These are phyloP conservation scores for Teleogryllus occipitalis DNA, from an alignment of 1,140 invertebrate species.

Conservation along the genomic window DNA sequence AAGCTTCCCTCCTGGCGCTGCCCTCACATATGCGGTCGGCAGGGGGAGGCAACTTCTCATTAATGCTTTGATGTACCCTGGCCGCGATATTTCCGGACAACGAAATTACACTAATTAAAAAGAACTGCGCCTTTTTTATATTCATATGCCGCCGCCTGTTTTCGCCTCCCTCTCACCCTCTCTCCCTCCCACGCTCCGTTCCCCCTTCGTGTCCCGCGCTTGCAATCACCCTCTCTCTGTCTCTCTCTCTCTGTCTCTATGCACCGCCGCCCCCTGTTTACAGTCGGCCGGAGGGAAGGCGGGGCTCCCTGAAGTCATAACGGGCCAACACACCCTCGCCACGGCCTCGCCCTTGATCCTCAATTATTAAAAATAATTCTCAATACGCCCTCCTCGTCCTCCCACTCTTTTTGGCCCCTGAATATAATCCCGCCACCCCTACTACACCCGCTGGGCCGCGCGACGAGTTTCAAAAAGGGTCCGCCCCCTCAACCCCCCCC, in stretches of 20 bases:
- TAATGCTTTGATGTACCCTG: not conserved
- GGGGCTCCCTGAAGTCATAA: not conserved
- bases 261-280: not conserved
- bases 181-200: too few relatives aligned
- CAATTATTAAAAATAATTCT: slow-evolving; percentile 6
- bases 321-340: not conserved
- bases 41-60: not conserved
- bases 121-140: not conserved
- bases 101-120: not conserved
- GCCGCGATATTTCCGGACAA: not conserved
- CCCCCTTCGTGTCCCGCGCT: too few relatives aligned
- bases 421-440: too few relatives aligned
- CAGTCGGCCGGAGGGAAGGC: not conserved
- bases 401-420: too few relatives aligned
- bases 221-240: too few relatives aligned
- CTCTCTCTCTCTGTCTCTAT: not conserved
- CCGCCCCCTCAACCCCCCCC: too few relatives aligned
- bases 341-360: not conserved
- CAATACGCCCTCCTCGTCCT: not conserved
- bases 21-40: not conserved
- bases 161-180: not conserved
- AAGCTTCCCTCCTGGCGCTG: not conserved
- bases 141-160: not conserved
- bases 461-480: not conserved
- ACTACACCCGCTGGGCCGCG: too few relatives aligned